phyloP scores from a whole-genome alignment of 2,113 vertebrate genomes.

The Apus apus region DNA sequence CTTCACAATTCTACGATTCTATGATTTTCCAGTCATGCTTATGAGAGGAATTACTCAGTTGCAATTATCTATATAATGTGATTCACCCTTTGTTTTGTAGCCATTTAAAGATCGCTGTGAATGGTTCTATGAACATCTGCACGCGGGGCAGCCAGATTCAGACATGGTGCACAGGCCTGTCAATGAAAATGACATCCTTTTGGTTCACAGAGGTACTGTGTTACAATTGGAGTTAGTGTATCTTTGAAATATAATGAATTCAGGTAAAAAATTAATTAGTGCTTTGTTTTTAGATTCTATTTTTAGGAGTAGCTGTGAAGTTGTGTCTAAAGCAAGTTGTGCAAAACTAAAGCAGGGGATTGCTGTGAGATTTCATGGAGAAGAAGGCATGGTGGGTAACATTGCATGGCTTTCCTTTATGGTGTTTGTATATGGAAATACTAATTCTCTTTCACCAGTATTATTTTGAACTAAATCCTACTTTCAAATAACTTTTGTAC shows the following conservation, averaged over 20 bases:
- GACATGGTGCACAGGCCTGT: constrained; percentile 98
- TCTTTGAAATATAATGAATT: background rate
- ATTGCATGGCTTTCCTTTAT: background rate
- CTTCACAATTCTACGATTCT: no score
- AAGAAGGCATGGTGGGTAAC: constrained; percentile 95
- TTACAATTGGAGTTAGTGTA: background rate
- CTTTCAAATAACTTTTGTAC: background rate
- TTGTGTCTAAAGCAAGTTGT: constrained; percentile 95
- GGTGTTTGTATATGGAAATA: background rate
- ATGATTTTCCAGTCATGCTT: background rate
- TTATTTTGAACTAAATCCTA: background rate
- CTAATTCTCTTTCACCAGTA: background rate
- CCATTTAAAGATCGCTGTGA: constrained; percentile 98
- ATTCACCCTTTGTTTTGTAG: constrained; percentile 71
- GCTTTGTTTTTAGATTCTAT: constrained; percentile 89
- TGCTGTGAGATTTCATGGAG: constrained; percentile 96
- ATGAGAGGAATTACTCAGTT: background rate
- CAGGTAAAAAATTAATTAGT: constrained; percentile 64
- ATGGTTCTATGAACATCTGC: constrained; percentile 98
- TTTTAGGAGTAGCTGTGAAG: constrained; percentile 99
- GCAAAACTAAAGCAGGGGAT: constrained; percentile 98
- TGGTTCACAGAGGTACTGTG: constrained; percentile 93
- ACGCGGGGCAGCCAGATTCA: constrained; percentile 89
- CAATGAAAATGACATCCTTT: constrained; percentile 94
- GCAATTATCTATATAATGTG: background rate